Evolutionary conservation across 2,113 vertebrate genomes (phyloP).

Genomic region (Petaurus breviceps): DNA sequence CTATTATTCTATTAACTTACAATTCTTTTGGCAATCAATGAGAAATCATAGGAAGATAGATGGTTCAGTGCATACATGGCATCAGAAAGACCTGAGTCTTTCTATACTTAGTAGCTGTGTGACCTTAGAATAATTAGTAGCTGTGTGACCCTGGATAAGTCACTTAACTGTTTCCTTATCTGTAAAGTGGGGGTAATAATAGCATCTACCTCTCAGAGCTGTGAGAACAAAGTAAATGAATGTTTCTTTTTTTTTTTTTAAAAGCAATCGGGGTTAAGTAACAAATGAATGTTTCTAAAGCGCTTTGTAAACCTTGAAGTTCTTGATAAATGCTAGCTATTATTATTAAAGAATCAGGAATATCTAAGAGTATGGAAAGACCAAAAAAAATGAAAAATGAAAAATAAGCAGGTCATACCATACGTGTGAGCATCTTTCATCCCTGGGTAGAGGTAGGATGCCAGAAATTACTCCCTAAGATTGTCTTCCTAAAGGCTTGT

Average conservation of each 20-base stretch:
- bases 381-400: neutral
- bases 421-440: neutral
- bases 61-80: neutral
- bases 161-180: neutral
- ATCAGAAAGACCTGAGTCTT: neutral
- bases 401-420: neutral
- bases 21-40: neutral
- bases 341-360: neutral
- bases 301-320: neutral
- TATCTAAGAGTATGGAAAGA: neutral
- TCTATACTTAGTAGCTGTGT: neutral
- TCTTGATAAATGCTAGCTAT: neutral
- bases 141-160: neutral
- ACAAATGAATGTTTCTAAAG: too few relatives aligned
- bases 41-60: neutral
- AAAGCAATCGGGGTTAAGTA: too few relatives aligned
- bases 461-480: neutral
- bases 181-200: neutral
- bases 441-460: neutral
- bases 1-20: neutral
- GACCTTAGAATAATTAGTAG: too few relatives aligned
- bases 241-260: too few relatives aligned
- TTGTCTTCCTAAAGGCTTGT: neutral
- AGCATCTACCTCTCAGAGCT: neutral
- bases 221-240: neutral